Evolutionary conservation across 2,888 invertebrate species (phyloP).

Genomic region (Lamellibrachia satsuma): DNA sequence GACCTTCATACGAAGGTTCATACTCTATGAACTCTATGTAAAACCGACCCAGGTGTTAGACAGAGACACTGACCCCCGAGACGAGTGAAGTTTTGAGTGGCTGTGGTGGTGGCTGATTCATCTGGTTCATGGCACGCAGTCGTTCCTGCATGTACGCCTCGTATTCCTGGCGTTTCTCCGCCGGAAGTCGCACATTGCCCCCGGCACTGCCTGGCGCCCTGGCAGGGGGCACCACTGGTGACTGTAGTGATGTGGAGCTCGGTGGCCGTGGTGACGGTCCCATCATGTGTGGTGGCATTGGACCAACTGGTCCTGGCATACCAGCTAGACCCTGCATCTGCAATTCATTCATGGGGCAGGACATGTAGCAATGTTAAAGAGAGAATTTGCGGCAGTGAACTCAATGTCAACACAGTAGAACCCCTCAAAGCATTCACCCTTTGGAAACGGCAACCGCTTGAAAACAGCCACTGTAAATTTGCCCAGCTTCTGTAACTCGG

Average conservation of each 20-base stretch:
- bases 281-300: slow-evolving; percentile 45
- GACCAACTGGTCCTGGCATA: slow-evolving; percentile 43
- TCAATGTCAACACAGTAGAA: too few species aligned
- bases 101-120: slow-evolving; percentile 14
- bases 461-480: too few species aligned
- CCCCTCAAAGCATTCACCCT: too few species aligned
- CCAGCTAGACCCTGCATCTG: background rate
- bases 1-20: too few species aligned
- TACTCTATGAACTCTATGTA: too few species aligned
- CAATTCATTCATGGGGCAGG: background rate
- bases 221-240: slow-evolving; percentile 50
- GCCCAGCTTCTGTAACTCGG: too few species aligned
- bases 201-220: slow-evolving; percentile 29
- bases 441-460: too few species aligned
- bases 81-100: slow-evolving; percentile 22
- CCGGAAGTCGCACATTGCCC: slow-evolving; percentile 49
- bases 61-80: slow-evolving; percentile 20
- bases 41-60: background rate
- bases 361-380: background rate
- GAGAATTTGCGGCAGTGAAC: too few species aligned
- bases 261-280: slow-evolving; percentile 33
- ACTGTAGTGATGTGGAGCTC: slow-evolving; percentile 48
- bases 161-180: slow-evolving; percentile 59
- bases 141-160: slow-evolving; percentile 62
- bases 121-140: slow-evolving; percentile 43